A percentile compares a stretch with the other conserved stretches of the same genome.
Evolutionary conservation across 1,140 invertebrate species (phyloP).

Genomic region (Drosophila nasuta): DNA sequence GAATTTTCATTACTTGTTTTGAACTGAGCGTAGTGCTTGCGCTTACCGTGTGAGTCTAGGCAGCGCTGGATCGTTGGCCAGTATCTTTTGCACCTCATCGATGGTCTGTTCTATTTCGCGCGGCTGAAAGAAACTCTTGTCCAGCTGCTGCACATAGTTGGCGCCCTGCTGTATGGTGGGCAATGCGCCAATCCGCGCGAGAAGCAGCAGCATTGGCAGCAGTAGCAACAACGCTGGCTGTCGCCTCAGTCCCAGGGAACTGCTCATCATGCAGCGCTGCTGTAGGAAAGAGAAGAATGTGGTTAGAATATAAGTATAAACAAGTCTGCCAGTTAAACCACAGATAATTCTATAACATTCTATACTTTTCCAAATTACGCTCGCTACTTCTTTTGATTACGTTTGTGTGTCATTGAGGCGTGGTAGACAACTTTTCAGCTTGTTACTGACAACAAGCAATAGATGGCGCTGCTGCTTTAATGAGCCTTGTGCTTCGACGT

Average conservation of each 20-base stretch:
- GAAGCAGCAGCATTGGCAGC: slow-evolving; percentile 20
- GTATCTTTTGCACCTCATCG: slow-evolving; percentile 86
- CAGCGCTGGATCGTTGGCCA: slow-evolving; percentile 85
- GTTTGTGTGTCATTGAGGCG: too few relatives aligned
- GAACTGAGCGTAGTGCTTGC: too few relatives aligned
- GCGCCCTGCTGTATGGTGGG: slow-evolving; percentile 60
- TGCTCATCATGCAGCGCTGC: slow-evolving; percentile 24
- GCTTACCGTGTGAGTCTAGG: slow-evolving; percentile 85
- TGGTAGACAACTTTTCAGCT: too few relatives aligned
- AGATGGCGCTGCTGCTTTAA: too few relatives aligned
- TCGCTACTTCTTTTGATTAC: too few relatives aligned
- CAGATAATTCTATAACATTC: too few relatives aligned
- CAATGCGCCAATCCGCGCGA: slow-evolving; percentile 33
- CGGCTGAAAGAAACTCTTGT: slow-evolving; percentile 75
- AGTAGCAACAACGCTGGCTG: slow-evolving; percentile 12
- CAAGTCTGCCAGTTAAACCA: background rate
- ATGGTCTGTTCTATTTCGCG: slow-evolving; percentile 85
- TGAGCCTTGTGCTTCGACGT: too few relatives aligned
- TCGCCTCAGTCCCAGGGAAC: background rate
- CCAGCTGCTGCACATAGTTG: slow-evolving; percentile 68
- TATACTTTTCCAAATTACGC: too few relatives aligned
- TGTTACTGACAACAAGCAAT: too few relatives aligned
- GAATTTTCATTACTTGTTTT: background rate
- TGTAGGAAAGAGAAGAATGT: background rate
- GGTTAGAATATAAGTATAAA: background rate